phyloP scores from a whole-genome alignment of 2,797 vertebrate genomes.

The Babyrousa celebensis region DNA sequence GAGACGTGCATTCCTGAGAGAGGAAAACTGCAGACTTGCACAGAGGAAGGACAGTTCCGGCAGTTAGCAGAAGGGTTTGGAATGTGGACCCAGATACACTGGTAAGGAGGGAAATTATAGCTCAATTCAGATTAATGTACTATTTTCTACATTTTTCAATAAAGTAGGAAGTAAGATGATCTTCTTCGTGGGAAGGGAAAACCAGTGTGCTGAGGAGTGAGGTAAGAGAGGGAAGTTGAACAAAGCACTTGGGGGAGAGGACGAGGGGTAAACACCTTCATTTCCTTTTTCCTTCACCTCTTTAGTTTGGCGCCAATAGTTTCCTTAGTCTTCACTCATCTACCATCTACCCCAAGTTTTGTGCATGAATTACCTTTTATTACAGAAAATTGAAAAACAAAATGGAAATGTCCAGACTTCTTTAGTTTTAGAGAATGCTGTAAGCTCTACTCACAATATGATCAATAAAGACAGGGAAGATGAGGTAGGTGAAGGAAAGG shows the following conservation, averaged over 20 bases:
- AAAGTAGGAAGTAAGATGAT: background rate
- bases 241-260: background rate
- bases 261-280: background rate
- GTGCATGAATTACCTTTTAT: background rate
- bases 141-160: background rate
- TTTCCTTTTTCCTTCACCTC: background rate
- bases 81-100: background rate
- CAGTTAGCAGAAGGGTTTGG: background rate
- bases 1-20: background rate
- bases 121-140: background rate
- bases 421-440: background rate
- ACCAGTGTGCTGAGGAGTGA: background rate
- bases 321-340: background rate
- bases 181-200: background rate
- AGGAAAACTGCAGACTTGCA: background rate
- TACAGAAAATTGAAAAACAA: background rate
- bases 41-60: rapidly evolving
- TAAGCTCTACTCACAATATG: no score
- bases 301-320: background rate
- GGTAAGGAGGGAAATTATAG: background rate
- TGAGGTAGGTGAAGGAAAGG: background rate
- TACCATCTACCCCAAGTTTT: background rate
- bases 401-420: background rate
- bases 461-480: background rate
- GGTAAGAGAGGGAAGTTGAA: background rate